A percentile compares a stretch with the other conserved stretches of the same genome.
phyloP scores from a whole-genome alignment of 2,113 vertebrate genomes.

The Engraulis encrasicolus region DNA sequence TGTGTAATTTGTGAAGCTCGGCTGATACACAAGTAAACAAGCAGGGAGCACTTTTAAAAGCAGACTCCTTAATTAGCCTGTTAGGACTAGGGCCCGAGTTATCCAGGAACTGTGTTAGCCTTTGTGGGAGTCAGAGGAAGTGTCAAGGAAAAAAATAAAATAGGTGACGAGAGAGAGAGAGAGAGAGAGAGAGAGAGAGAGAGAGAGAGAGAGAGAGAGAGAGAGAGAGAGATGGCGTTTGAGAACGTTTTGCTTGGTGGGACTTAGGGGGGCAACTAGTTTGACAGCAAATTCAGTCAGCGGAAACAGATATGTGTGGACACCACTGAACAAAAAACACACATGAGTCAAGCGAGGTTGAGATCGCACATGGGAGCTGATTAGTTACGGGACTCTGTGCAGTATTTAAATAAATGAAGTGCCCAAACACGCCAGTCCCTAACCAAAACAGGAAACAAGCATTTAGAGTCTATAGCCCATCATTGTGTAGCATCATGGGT shows the following conservation, averaged over 20 bases:
- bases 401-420: too few species aligned
- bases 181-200: neutral
- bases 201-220: neutral
- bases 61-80: constrained; percentile 71
- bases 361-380: too few species aligned
- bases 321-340: too few species aligned
- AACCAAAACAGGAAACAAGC: too few species aligned
- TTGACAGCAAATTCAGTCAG: too few species aligned
- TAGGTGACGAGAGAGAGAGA: neutral
- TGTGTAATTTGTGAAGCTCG: constrained; percentile 65
- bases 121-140: neutral
- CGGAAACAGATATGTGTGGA: too few species aligned
- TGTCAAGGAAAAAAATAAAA: neutral
- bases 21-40: constrained; percentile 71
- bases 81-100: constrained; percentile 49
- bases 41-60: constrained; percentile 63
- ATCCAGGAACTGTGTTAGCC: constrained; percentile 31
- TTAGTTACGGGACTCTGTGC: too few species aligned
- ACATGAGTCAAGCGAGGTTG: too few species aligned
- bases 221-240: neutral
- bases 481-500: too few species aligned
- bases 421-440: too few species aligned
- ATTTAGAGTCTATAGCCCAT: too few species aligned
- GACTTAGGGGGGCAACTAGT: neutral
- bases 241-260: neutral